Percentiles rank a stretch among this genome's conserved stretches.
Evolutionary conservation across 2,888 invertebrate genomes (phyloP).

Genomic region (Troilus luridus): DNA sequence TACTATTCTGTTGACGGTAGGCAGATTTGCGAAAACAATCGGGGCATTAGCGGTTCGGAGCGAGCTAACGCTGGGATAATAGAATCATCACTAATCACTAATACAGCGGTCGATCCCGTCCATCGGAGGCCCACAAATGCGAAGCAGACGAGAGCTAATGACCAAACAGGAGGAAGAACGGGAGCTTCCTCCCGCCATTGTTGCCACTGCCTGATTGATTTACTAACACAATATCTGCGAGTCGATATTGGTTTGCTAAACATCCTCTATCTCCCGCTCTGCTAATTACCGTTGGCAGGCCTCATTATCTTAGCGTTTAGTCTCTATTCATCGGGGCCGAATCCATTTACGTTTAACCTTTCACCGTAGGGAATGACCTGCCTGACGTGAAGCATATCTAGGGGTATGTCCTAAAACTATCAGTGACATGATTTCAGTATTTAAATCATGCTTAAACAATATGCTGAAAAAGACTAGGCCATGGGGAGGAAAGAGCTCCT

Average conservation of each 20-base stretch:
- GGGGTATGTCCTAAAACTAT: too few relatives aligned
- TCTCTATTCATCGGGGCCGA: slow-evolving; percentile 5
- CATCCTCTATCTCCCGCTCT: background rate
- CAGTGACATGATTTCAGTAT: too few relatives aligned
- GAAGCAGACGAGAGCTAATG: background rate
- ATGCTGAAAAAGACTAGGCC: too few relatives aligned
- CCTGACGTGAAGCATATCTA: too few relatives aligned
- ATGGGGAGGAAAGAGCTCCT: too few relatives aligned
- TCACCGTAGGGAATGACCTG: background rate
- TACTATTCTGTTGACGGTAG: background rate
- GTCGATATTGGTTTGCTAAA: slow-evolving; percentile 33
- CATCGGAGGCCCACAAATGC: background rate
- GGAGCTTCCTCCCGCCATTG: background rate
- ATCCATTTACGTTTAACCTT: background rate
- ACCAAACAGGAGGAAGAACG: slow-evolving; percentile 32
- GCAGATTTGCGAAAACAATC: background rate
- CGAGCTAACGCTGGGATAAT: background rate
- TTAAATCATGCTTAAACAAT: too few relatives aligned
- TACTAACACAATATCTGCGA: slow-evolving; percentile 30
- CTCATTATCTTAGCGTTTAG: slow-evolving; percentile 26
- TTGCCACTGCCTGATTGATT: slow-evolving; percentile 44
- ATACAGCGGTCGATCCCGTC: background rate
- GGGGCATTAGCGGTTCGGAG: background rate
- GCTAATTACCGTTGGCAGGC: background rate
- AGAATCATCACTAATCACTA: slow-evolving; percentile 1